A percentile compares a stretch with the other conserved stretches of the same genome.
Conservation (phyloP, 2,797 vertebrate genomes). For the Microctenopoma steveboyesi region DNA sequence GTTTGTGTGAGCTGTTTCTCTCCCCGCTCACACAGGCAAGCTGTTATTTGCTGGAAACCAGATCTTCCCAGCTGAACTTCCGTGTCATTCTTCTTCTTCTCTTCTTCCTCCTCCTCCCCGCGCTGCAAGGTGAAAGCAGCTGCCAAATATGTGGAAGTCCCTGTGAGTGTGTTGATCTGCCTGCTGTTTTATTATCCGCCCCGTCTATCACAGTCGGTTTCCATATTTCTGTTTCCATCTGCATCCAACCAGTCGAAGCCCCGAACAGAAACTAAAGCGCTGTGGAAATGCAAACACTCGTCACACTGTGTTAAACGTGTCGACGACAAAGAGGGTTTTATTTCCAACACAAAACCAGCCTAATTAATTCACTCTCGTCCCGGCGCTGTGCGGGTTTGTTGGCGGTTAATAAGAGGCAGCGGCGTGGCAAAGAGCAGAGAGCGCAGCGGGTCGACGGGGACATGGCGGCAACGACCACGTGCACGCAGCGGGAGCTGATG, state of each 20-base stretch:
- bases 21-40: constrained; percentile 35
- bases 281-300: too few species aligned
- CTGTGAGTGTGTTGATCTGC: constrained; percentile 85
- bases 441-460: background rate
- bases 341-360: constrained; percentile 63
- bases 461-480: too few species aligned
- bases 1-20: constrained; percentile 45
- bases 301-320: constrained; percentile 32
- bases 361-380: constrained; percentile 77
- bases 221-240: constrained; percentile 37
- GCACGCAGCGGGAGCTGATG: too few species aligned
- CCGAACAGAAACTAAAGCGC: background rate
- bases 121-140: constrained; percentile 92
- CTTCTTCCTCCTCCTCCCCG: constrained; percentile 2
- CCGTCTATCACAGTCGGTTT: constrained; percentile 30
- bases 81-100: constrained; percentile 52
- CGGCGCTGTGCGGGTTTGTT: constrained; percentile 70
- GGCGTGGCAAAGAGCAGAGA: constrained; percentile 53
- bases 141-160: constrained; percentile 97
- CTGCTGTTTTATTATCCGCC: constrained; percentile 44
- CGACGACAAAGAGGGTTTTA: constrained; percentile 44
- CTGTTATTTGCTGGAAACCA: constrained; percentile 61
- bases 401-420: constrained; percentile 64
- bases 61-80: constrained; percentile 54
- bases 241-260: constrained; percentile 1